A percentile compares a stretch with the other conserved stretches of the same genome.
These are phyloP conservation scores for Heliocidaris erythrogramma DNA, from an alignment of 35 echinoderm and acorn worm species.

Conservation along the genomic window DNA sequence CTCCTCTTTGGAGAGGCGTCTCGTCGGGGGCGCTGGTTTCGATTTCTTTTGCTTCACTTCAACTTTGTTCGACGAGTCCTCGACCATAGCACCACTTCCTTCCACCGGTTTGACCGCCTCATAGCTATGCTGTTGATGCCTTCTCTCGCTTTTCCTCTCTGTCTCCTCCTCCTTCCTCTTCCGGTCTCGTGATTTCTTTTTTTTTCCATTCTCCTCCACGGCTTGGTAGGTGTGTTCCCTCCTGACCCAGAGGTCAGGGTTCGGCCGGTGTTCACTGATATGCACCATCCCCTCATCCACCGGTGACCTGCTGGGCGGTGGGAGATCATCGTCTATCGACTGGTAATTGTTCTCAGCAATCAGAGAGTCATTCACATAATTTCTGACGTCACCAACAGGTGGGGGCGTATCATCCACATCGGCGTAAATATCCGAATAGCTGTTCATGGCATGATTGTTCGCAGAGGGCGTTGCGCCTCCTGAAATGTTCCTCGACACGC, in stretches of 20 bases:
- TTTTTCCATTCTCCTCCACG: not conserved
- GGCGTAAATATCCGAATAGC: slow-evolving; percentile 30
- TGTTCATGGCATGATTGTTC: not conserved
- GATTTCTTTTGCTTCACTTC: not conserved
- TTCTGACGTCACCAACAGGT: not conserved
- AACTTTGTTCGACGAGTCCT: not conserved
- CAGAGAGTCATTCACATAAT: slow-evolving; percentile 7
- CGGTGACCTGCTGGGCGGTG: not conserved
- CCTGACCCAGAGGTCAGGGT: slow-evolving; percentile 32
- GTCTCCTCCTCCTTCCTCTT: slow-evolving; percentile 9
- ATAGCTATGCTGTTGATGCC: slow-evolving; percentile 36
- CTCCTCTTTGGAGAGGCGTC: slow-evolving; percentile 24
- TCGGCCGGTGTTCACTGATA: slow-evolving; percentile 35
- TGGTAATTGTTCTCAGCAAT: slow-evolving; percentile 34
- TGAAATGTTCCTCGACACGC: not conserved
- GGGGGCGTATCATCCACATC: slow-evolving; percentile 12
- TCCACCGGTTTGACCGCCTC: slow-evolving; percentile 14
- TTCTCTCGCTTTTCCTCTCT: not conserved
- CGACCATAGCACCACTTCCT: not conserved
- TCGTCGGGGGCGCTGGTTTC: not conserved
- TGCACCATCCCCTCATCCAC: not conserved
- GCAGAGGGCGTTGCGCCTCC: not conserved
- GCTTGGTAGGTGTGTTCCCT: slow-evolving; percentile 42
- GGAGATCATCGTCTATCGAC: slow-evolving; percentile 44
- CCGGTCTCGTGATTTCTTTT: not conserved